These are phyloP conservation scores for Amphimallon solstitiale DNA, from an alignment of 2,888 invertebrate genomes.

Conservation along the genomic window DNA sequence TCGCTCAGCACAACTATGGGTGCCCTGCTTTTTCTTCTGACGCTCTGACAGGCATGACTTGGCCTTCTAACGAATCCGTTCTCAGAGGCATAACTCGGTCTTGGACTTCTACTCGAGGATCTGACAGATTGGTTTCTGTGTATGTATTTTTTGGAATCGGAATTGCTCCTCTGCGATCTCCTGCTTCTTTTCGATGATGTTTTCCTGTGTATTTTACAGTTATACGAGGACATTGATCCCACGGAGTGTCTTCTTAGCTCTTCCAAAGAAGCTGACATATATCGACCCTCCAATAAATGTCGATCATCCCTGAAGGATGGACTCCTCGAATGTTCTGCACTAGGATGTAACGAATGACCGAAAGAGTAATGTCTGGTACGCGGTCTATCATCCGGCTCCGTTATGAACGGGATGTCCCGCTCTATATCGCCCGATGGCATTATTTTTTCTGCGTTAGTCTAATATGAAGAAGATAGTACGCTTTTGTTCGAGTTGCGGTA, in stretches of 20 bases:
- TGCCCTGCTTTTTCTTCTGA: constrained; percentile 32
- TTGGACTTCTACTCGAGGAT: constrained; percentile 25
- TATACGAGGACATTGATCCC: constrained; percentile 35
- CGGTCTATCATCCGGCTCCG: constrained; percentile 26
- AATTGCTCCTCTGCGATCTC: constrained; percentile 23
- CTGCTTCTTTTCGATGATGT: constrained; percentile 25
- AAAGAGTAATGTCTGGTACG: constrained; percentile 32
- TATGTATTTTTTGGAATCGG: constrained; percentile 10
- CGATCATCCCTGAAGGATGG: constrained; percentile 41
- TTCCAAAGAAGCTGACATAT: constrained; percentile 22
- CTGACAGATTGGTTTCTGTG: constrained; percentile 21
- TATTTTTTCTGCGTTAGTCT: neutral
- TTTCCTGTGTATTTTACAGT: constrained; percentile 19
- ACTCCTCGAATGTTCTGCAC: constrained; percentile 38
- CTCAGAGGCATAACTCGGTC: constrained; percentile 12
- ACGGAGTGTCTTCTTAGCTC: constrained; percentile 27
- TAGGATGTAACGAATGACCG: constrained; percentile 36
- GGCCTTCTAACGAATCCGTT: constrained; percentile 40
- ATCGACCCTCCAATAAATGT: constrained; percentile 5
- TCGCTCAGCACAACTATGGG: constrained; percentile 26
- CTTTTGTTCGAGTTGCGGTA: neutral
- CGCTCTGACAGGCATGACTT: constrained; percentile 1
- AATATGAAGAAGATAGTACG: neutral
- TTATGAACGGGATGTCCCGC: constrained; percentile 29
- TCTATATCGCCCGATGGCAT: constrained; percentile 22